Conservation (phyloP, 2,113 vertebrate genomes). For the Bucco capensis region DNA sequence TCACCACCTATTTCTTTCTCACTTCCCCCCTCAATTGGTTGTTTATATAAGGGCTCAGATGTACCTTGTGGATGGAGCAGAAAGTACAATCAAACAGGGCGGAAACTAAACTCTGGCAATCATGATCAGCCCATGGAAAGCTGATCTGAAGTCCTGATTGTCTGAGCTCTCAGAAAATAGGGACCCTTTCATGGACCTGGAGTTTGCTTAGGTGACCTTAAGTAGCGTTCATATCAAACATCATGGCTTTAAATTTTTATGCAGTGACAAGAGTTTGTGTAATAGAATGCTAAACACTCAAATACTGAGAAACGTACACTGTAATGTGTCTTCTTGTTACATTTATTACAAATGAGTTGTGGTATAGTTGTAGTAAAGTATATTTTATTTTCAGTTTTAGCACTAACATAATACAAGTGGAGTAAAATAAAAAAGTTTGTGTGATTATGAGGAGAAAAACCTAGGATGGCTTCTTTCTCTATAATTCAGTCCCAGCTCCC, state of each 20-base stretch:
- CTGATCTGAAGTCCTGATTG: background rate
- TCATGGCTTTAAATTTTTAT: background rate
- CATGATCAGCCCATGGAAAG: rapidly evolving
- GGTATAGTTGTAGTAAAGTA: background rate
- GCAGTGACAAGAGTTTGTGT: background rate
- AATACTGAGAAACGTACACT: background rate
- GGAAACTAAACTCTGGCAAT: background rate
- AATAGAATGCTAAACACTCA: background rate
- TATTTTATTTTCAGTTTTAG: background rate
- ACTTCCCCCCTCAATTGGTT: background rate
- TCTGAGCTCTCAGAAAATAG: background rate
- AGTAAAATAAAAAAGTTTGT: background rate
- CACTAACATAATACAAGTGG: background rate
- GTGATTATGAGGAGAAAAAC: background rate
- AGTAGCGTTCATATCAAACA: background rate
- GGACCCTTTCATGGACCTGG: background rate
- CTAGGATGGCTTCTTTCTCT: background rate
- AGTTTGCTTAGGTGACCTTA: background rate
- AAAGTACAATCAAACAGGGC: background rate
- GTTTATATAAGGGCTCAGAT: background rate
- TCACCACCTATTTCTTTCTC: background rate
- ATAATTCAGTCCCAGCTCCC: background rate
- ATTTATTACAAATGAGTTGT: background rate
- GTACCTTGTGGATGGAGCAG: background rate
- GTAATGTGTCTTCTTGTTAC: background rate